Base-by-base conservation (phyloP, 2,797 vertebrate species). In the Fistularia tabacaria region DNA sequence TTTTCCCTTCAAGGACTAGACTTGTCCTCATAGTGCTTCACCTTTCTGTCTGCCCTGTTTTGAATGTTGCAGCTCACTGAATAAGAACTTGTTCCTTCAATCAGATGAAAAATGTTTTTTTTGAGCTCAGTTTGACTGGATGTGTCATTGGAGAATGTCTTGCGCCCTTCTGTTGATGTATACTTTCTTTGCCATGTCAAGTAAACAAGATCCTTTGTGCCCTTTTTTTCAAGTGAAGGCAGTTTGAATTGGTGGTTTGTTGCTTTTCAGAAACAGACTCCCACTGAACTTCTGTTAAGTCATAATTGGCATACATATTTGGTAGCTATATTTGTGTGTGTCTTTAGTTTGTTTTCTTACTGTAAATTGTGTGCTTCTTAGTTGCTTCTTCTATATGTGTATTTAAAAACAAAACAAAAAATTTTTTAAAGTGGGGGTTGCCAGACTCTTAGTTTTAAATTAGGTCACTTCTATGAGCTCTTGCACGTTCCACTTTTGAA, bases 171-270 rank as follows among this genome's bases (percentile, higher is more conserved):
- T 77, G 60, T 85, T 86, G 55, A 77, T 73, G 66, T 72, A 68
- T 55, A 71, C 73, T 68, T 80, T 74, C 45, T 85, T 82, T 70
- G 68, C 72, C 71, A 86, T 64, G 65, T 72, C 82, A 85, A 81
- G 68, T 57, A 72, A 71, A 75, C 74, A 59, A 71, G 46, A 75
- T 70, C 64, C 66, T 75, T 74, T 68, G 69, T 74, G 66, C 71
- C 70, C 79, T 68, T 83, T 85, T 68, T 84, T 68, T 77, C 67
- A 83, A 86, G 73, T 84, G 73, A 85, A 85, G 81, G 78, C 63
- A 83, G 54, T 79, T 71, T 71, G 49, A 76, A 77, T 57, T 62
- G 64, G 71, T 73, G 74, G 76, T 74, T 70, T 71, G 79, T 79
- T 15, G 39, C 13, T 46, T 10, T 46, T 74, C 61, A 46, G 76